Conservation (phyloP, 2,797 vertebrate genomes). For the Hyperoplus immaculatus region DNA sequence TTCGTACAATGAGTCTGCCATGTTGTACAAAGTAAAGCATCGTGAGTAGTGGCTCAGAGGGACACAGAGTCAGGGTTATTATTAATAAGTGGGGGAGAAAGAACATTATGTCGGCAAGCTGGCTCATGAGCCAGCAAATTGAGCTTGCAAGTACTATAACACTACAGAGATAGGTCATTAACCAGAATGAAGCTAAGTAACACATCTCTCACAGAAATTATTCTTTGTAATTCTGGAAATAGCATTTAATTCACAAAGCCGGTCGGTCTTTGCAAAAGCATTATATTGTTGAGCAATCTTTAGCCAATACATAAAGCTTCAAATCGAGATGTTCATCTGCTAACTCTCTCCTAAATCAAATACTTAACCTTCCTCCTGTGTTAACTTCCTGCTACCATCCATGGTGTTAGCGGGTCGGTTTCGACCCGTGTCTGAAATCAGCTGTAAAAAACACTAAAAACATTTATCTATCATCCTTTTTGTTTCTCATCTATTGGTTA, state of each 20-base stretch:
- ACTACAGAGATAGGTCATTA: slow-evolving; percentile 76
- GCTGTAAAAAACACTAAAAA: too few species aligned
- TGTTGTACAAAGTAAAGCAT: slow-evolving; percentile 69
- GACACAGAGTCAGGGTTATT: slow-evolving; percentile 71
- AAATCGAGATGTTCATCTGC: slow-evolving; percentile 42
- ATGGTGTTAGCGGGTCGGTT: too few species aligned
- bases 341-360: slow-evolving; percentile 38
- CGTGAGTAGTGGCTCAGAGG: slow-evolving; percentile 56
- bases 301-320: slow-evolving; percentile 31
- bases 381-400: too few species aligned
- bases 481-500: too few species aligned
- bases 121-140: slow-evolving; percentile 82
- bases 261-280: slow-evolving; percentile 12
- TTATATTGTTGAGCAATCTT: slow-evolving; percentile 4
- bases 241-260: neutral
- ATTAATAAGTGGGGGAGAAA: slow-evolving; percentile 78
- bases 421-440: too few species aligned
- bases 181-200: slow-evolving; percentile 61
- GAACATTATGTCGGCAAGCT: slow-evolving; percentile 74
- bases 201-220: slow-evolving; percentile 29
- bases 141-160: slow-evolving; percentile 75
- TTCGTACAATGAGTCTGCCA: slow-evolving; percentile 38
- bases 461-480: too few species aligned
- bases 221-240: slow-evolving; percentile 22
- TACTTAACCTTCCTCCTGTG: neutral